phyloP scores from a whole-genome alignment of 1,140 invertebrate species.

The Ruditapes philippinarum region DNA sequence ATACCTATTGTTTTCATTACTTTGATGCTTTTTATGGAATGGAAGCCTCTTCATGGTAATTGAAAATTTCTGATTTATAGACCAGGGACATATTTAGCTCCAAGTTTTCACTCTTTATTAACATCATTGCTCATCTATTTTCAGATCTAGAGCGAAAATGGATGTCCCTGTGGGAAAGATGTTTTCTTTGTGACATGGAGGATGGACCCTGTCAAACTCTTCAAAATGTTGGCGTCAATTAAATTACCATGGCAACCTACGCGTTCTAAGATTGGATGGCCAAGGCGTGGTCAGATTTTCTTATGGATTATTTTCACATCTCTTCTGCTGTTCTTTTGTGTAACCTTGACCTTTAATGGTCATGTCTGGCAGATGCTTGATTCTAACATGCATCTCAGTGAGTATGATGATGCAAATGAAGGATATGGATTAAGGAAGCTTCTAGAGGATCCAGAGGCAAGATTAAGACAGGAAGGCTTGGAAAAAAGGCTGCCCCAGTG shows the following conservation, averaged over 20 bases:
- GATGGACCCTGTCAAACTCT: neutral
- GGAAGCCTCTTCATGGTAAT: neutral
- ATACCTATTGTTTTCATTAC: neutral
- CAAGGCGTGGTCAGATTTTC: slow-evolving; percentile 27
- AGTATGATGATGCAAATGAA: slow-evolving; percentile 55
- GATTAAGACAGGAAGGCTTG: slow-evolving; percentile 5
- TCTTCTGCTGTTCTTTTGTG: slow-evolving; percentile 34
- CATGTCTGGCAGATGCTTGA: slow-evolving; percentile 49
- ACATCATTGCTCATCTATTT: neutral
- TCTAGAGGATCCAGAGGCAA: slow-evolving; percentile 49
- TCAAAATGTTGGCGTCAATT: neutral
- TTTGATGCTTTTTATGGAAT: neutral
- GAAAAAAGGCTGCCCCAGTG: slow-evolving; percentile 75
- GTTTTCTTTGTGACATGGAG: neutral
- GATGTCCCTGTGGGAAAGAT: neutral
- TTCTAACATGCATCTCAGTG: slow-evolving; percentile 17
- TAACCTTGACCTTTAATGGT: slow-evolving; percentile 57
- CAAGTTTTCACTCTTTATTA: neutral
- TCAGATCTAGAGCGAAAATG: neutral
- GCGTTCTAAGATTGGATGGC: slow-evolving; percentile 42
- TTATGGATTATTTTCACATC: slow-evolving; percentile 42
- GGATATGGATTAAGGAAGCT: slow-evolving; percentile 67
- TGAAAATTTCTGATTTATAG: neutral
- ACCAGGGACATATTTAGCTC: neutral
- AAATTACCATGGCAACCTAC: slow-evolving; percentile 1